phyloP scores from a whole-genome alignment of 2,888 invertebrate species.

The Hypsopygia costalis region DNA sequence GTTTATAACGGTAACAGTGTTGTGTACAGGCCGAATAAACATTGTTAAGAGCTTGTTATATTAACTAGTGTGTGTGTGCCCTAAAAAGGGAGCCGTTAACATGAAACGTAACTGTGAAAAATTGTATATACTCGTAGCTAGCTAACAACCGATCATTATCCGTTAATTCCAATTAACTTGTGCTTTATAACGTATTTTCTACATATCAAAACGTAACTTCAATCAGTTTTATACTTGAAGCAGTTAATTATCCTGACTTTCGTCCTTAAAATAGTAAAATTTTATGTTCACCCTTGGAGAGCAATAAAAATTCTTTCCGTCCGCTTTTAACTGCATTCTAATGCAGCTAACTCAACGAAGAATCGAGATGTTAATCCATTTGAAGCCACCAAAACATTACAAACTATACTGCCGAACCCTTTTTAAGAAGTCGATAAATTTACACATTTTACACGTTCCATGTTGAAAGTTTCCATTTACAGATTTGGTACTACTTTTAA shows the following conservation, averaged over 20 bases:
- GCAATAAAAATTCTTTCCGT: slow-evolving; percentile 64
- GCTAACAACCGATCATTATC: background rate
- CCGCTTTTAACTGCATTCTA: slow-evolving; percentile 56
- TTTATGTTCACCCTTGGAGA: slow-evolving; percentile 56
- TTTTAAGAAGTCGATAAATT: slow-evolving; percentile 35
- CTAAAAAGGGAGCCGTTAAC: slow-evolving; percentile 11
- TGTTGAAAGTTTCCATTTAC: slow-evolving; percentile 37
- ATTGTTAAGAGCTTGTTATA: slow-evolving; percentile 31
- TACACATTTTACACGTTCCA: slow-evolving; percentile 21
- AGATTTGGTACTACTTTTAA: slow-evolving; percentile 17
- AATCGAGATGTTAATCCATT: slow-evolving; percentile 46
- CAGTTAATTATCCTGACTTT: slow-evolving; percentile 50
- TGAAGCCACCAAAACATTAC: slow-evolving; percentile 40
- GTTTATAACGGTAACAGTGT: slow-evolving; percentile 36
- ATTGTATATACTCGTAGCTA: background rate
- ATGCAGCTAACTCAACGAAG: slow-evolving; percentile 37
- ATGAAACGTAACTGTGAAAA: slow-evolving; percentile 1
- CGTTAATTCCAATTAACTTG: slow-evolving; percentile 25
- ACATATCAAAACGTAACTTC: too few species aligned
- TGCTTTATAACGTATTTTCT: too few species aligned
- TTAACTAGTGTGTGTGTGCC: slow-evolving; percentile 20
- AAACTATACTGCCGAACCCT: slow-evolving; percentile 32
- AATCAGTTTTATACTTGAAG: too few species aligned
- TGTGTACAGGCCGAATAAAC: slow-evolving; percentile 29
- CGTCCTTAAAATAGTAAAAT: slow-evolving; percentile 50